Base-by-base conservation (phyloP, 2,888 invertebrate species). In the Glomeris marginata region DNA sequence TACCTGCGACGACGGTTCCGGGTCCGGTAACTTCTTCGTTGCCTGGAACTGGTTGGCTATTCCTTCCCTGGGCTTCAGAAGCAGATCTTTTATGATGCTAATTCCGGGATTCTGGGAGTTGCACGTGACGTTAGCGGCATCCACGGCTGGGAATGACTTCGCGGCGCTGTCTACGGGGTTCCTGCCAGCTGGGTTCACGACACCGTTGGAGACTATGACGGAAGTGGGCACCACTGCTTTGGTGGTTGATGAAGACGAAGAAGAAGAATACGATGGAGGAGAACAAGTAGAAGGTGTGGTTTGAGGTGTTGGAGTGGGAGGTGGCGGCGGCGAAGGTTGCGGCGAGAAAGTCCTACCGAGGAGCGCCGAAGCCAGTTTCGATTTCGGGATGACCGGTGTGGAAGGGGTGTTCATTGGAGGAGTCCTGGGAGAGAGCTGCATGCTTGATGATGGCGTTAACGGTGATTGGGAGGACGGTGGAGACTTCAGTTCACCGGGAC, bases 31-130 rank as follows among this genome's bases (percentile, higher is more conserved):
- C 3, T 2, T 22, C 13, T 16, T 22, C 4, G 28, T 43, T 1
- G 22, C 20, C 21, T 13, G 13, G 11, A 15, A 21, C 43, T 42
- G 28, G 8, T 8, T 11, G 40, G 20, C 40, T 16, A 33, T 33
- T 33, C 22, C 47, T 21, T 37, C 43, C 36, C 50, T 38, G 16
- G 49, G 11, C 15, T 84, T 86, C 36, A 85, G 66, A 15, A 87
- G 67, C 28, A 87, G 72, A 64, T 87, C 85, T 66, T 87, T 88
- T 54, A 77, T 77, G 18, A 69, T 61, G 63, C 68, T 67, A 61
- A 74, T 64, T 66, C 75, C 63, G 1, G 77, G 74, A 64, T 78
- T 80, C 48, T 79, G 69, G 10, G 80, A 77, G 64, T 79, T 41
- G 18, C 6, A 5, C 41, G 41, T 21, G 15, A 5, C 8, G 18